A percentile compares a stretch with the other conserved stretches of the same genome.
phyloP scores from a whole-genome alignment of 2,797 vertebrate genomes.

The Borostomias antarcticus region DNA sequence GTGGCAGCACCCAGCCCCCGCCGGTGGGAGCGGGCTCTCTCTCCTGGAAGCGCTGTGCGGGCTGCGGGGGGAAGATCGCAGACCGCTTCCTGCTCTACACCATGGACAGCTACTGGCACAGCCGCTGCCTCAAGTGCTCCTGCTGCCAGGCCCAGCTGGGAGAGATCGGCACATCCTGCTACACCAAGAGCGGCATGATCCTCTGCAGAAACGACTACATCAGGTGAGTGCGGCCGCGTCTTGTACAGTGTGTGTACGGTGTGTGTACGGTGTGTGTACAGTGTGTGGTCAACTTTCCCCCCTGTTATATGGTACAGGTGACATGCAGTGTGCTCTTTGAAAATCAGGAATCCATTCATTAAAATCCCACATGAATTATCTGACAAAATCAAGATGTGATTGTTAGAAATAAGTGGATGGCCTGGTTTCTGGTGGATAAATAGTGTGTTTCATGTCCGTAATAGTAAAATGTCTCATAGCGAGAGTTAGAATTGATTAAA shows the following conservation, averaged over 20 bases:
- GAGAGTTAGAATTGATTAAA: not conserved
- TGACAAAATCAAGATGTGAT: not conserved
- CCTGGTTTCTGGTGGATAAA: not conserved
- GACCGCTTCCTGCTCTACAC: constrained; percentile 98
- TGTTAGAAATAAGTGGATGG: not conserved
- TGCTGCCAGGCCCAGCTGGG: constrained; percentile 99
- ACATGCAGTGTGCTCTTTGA: not conserved
- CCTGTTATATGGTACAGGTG: not conserved
- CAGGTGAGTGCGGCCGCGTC: constrained; percentile 82
- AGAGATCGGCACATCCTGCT: constrained; percentile 98
- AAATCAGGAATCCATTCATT: not conserved
- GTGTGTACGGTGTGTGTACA: not conserved
- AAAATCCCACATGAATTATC: constrained; percentile 17
- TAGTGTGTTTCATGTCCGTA: not conserved
- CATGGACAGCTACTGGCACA: constrained; percentile 99
- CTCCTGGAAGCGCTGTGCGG: constrained; percentile 96
- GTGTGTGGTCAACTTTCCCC: not conserved
- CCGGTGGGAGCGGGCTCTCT: constrained; percentile 90
- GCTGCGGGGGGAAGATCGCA: constrained; percentile 96
- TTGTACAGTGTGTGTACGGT: not conserved
- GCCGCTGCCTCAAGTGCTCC: constrained; percentile 98
- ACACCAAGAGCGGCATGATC: constrained; percentile 99
- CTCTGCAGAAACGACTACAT: constrained; percentile 99
- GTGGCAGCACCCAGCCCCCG: constrained; percentile 93
- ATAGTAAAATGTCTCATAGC: not conserved